Conservation (phyloP, 92 coral and sea anemone genomes). For the Paragorgia papillata region DNA sequence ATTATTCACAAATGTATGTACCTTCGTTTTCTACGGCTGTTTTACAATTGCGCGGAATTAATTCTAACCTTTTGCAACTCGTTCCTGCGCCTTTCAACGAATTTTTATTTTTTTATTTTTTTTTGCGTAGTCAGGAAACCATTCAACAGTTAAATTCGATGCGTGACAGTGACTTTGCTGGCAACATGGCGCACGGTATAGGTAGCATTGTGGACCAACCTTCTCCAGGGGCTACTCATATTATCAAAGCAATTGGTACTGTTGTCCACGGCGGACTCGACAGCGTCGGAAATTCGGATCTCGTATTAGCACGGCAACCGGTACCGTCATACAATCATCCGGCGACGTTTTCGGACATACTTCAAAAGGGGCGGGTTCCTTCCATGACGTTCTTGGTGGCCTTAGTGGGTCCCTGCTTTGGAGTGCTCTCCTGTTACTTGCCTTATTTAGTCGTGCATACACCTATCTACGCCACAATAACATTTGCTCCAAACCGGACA, state of each 20-base stretch:
- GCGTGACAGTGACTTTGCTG: neutral
- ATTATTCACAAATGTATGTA: neutral
- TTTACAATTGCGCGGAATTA: neutral
- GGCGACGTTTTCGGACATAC: neutral
- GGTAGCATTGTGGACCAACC: slow-evolving; percentile 2
- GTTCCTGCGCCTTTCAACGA: slow-evolving; percentile 8
- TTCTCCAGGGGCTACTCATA: slow-evolving; percentile 3
- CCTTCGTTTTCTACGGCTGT: neutral
- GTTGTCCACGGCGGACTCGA: neutral
- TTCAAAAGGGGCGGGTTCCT: neutral
- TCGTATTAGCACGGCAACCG: neutral
- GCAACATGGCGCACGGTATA: slow-evolving; percentile 5
- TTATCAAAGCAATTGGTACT: neutral
- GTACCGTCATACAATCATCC: neutral
- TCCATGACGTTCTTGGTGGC: slow-evolving; percentile 15
- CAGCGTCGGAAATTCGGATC: neutral
- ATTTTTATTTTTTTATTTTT: slow-evolving; percentile 11
- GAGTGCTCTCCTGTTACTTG: slow-evolving; percentile 1
- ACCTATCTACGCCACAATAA: neutral
- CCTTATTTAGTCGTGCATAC: neutral
- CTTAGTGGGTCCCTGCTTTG: slow-evolving; percentile 19
- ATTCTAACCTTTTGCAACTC: neutral
- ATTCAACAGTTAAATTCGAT: neutral
- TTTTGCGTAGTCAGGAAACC: slow-evolving; percentile 11
- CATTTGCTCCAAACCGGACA: neutral